These are phyloP conservation scores for Gryllus bimaculatus DNA, from an alignment of 1,140 invertebrate species.

Conservation along the genomic window DNA sequence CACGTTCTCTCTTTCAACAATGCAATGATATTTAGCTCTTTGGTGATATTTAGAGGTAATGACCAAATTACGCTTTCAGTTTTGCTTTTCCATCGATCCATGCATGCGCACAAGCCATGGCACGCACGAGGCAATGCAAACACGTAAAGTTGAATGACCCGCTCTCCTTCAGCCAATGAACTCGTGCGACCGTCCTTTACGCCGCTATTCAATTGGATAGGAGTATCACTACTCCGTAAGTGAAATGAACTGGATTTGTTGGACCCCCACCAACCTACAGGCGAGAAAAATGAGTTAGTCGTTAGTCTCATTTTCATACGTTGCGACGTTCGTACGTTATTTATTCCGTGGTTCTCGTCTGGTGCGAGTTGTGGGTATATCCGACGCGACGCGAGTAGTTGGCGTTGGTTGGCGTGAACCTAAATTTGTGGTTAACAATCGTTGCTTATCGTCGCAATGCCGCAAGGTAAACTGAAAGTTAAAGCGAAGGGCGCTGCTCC, in stretches of 20 bases:
- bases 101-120: too few species aligned
- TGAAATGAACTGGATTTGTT: not conserved
- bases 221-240: not conserved
- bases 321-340: not conserved
- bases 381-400: not conserved
- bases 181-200: not conserved
- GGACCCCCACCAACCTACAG: not conserved
- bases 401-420: not conserved
- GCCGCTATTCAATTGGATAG: not conserved
- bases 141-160: not conserved
- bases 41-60: too few species aligned
- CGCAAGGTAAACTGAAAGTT: constrained; percentile 19
- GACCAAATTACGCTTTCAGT: too few species aligned
- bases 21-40: too few species aligned
- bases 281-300: not conserved
- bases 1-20: too few species aligned
- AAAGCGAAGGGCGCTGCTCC: constrained; percentile 17
- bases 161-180: not conserved
- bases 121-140: not conserved
- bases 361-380: not conserved
- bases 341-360: not conserved
- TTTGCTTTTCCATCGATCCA: too few species aligned
- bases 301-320: not conserved
- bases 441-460: constrained; percentile 9
- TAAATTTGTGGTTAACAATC: not conserved